These are phyloP conservation scores for Anneissia japonica DNA, from an alignment of 35 echinoderm and acorn worm species.

Conservation along the genomic window DNA sequence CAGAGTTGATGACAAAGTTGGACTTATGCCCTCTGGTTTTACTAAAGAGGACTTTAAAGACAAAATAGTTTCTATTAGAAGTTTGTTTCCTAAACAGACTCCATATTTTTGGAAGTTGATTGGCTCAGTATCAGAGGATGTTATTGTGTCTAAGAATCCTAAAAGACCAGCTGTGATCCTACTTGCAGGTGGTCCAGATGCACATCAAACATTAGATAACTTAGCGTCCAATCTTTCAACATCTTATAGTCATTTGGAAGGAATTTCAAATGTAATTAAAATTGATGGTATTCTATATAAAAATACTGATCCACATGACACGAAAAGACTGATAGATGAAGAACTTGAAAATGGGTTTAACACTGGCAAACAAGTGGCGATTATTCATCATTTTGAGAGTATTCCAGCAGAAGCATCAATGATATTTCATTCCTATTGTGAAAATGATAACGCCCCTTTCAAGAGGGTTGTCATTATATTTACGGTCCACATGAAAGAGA, in stretches of 20 bases:
- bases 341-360: not conserved
- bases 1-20: too few species aligned
- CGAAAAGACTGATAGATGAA: not conserved
- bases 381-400: not conserved
- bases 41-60: too few species aligned
- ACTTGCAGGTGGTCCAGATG: not conserved
- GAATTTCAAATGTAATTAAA: not conserved
- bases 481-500: not conserved
- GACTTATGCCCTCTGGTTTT: too few species aligned
- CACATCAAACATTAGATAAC: not conserved
- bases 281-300: not conserved
- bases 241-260: not conserved
- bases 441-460: not conserved
- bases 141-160: not conserved
- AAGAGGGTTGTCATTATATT: not conserved
- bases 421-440: not conserved
- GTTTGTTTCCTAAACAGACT: not conserved
- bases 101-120: not conserved
- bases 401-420: not conserved
- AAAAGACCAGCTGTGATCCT: not conserved
- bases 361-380: not conserved
- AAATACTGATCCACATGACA: not conserved
- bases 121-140: not conserved
- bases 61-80: too few species aligned
- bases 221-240: not conserved